phyloP scores from a whole-genome alignment of 2,888 invertebrate species.

The Drosophila sordidula region DNA sequence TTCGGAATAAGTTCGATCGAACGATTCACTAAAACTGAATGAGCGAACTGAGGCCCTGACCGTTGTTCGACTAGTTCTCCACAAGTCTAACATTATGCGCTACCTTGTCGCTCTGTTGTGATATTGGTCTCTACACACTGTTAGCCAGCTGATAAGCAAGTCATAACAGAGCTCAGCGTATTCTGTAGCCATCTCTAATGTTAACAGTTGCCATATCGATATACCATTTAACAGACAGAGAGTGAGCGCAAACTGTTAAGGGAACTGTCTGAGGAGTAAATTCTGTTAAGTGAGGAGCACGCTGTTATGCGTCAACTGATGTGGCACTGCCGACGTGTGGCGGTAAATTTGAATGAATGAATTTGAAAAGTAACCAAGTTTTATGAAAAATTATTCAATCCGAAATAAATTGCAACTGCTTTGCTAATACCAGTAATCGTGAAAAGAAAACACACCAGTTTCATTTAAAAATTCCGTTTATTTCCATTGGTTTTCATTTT shows the following conservation, averaged over 20 bases:
- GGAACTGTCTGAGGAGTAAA: not conserved
- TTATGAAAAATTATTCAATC: not conserved
- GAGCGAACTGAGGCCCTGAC: slow-evolving; percentile 13
- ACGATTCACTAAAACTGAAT: slow-evolving; percentile 25
- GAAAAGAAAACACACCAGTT: slow-evolving; percentile 14
- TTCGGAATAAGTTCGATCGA: slow-evolving; percentile 41
- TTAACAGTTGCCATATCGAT: not conserved
- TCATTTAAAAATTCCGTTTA: slow-evolving; percentile 76
- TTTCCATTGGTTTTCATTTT: slow-evolving; percentile 64
- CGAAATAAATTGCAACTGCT: too few relatives aligned
- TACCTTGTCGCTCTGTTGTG: slow-evolving; percentile 17
- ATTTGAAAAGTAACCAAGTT: not conserved
- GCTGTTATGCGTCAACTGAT: not conserved
- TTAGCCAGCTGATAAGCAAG: not conserved
- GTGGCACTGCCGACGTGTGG: slow-evolving; percentile 22
- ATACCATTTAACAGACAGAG: not conserved
- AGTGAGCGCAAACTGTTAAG: not conserved
- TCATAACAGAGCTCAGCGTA: not conserved
- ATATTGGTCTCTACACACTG: slow-evolving; percentile 5
- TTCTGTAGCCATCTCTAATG: slow-evolving; percentile 1
- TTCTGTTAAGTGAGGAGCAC: slow-evolving; percentile 2
- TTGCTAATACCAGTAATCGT: too few relatives aligned
- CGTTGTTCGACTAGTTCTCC: slow-evolving; percentile 31
- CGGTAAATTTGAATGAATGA: slow-evolving; percentile 16
- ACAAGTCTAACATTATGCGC: slow-evolving; percentile 3